Evolutionary conservation across 2,797 vertebrate genomes (phyloP).

Genomic region (Steatocranus sp.): DNA sequence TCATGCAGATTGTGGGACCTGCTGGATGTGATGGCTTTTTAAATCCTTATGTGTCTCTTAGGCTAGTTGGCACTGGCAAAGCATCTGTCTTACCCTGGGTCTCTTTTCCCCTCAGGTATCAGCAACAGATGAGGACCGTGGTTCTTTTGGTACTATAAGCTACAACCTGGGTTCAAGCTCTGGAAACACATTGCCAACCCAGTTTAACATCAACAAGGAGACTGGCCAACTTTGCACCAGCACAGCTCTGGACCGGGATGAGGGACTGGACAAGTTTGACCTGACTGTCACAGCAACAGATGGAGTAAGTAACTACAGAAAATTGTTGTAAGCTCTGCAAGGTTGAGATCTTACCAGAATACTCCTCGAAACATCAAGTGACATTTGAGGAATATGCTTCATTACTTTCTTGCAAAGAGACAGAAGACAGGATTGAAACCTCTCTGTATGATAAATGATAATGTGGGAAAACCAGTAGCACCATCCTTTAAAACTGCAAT

Average conservation of each 20-base stretch:
- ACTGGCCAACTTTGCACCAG: constrained; percentile 88
- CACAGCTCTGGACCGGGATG: constrained; percentile 83
- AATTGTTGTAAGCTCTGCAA: background rate
- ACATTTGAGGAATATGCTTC: background rate
- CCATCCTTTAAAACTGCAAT: background rate
- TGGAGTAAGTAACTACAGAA: constrained; percentile 78
- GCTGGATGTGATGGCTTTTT: background rate
- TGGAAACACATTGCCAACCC: constrained; percentile 66
- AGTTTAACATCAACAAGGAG: constrained; percentile 84
- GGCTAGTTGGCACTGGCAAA: constrained; percentile 4
- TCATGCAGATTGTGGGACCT: background rate
- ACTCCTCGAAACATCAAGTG: background rate
- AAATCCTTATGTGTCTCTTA: background rate
- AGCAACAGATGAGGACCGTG: constrained; percentile 88
- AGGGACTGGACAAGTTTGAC: constrained; percentile 83
- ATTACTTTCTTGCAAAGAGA: background rate
- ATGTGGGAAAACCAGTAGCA: background rate
- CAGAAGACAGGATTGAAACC: background rate
- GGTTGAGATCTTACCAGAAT: background rate
- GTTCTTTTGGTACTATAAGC: constrained; percentile 83
- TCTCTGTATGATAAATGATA: background rate
- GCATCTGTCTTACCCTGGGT: constrained; percentile 9
- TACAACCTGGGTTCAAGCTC: constrained; percentile 84
- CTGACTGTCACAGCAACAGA: constrained; percentile 89
- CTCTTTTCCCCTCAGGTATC: constrained; percentile 78